Base-by-base conservation (phyloP, 92 coral and sea anemone species). In the Parazoanthus atlanticus region DNA sequence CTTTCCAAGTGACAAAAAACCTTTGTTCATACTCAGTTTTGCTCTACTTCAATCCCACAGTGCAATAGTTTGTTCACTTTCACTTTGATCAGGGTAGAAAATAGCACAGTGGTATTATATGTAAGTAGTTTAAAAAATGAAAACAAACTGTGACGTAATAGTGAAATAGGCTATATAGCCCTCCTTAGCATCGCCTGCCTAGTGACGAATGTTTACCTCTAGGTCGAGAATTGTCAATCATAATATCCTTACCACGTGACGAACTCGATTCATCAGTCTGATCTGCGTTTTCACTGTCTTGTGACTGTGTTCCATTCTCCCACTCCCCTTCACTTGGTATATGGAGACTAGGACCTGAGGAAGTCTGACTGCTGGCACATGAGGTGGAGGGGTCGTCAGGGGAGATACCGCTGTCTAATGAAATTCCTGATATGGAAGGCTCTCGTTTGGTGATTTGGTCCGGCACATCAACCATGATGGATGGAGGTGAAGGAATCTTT, bases 341-440 rank as follows among this genome's bases (percentile, higher is more conserved):
- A 52, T 81, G 85, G 8, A 81, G 4, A 32, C 41, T 58, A 0
- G 33, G 10, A 11, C 43, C 75, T 38, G 54, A 10, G 1, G 75
- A 82, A 31, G 86, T 28, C 58, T 82, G 86, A 25, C 25, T 21
- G 32, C 52, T 82, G 74, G 76, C 17, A 33, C 3, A 31, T 12
- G 86, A 36, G 54, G 19, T 67, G 12, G 29, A 3, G 1, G 49
- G 30, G n/a, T 82, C 74, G 29, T 81, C 86, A 82, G 47, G 86
- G 19, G 75, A 82, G 74, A 82, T 61, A 82, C 86, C 86, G 86
- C 86, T 82, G 75, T 82, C 86, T 61, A 61, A 61, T 21, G 69
- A 61, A 61, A 21, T 1, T 61, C 28, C 69, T 25, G 69, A 61
- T 15, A 19, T 8, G n/a, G 69, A 61, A 61, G 69, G 69, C 4